These are phyloP conservation scores for Heteropelma amictum DNA, from an alignment of 2,888 invertebrate species.

Conservation along the genomic window DNA sequence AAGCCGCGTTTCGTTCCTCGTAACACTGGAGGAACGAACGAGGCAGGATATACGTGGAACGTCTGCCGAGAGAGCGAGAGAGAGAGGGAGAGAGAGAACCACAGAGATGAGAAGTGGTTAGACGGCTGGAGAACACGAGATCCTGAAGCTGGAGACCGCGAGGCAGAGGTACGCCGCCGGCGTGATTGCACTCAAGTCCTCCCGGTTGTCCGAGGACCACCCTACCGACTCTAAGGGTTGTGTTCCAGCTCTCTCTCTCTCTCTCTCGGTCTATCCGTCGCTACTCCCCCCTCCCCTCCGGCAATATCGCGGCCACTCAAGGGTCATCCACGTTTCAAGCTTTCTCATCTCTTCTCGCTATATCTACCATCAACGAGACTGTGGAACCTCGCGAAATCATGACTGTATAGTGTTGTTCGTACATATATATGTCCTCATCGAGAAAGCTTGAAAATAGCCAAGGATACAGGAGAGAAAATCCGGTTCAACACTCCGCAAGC, in stretches of 20 bases:
- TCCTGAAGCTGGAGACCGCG: slow-evolving; percentile 35
- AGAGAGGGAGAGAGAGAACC: slow-evolving; percentile 25
- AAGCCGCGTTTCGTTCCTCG: slow-evolving; percentile 12
- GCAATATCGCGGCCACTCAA: slow-evolving; percentile 77
- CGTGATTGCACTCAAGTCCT: slow-evolving; percentile 77
- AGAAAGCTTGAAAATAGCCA: slow-evolving; percentile 38
- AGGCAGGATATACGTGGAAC: slow-evolving; percentile 17
- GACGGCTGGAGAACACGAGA: slow-evolving; percentile 62
- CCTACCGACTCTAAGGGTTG: slow-evolving; percentile 71
- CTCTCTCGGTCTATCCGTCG: slow-evolving; percentile 11
- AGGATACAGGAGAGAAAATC: slow-evolving; percentile 35
- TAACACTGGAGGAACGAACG: slow-evolving; percentile 13
- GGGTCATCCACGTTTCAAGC: slow-evolving; percentile 75
- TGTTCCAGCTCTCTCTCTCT: slow-evolving; percentile 13
- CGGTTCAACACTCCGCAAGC: slow-evolving; percentile 53
- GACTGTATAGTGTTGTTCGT: neutral
- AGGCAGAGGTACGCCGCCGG: slow-evolving; percentile 63
- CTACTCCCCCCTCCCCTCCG: slow-evolving; percentile 69
- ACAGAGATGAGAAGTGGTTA: slow-evolving; percentile 62
- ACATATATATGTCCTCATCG: slow-evolving; percentile 1
- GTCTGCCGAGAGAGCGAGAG: slow-evolving; percentile 2
- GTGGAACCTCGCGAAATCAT: slow-evolving; percentile 18
- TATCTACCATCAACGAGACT: slow-evolving; percentile 23
- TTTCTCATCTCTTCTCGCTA: slow-evolving; percentile 70
- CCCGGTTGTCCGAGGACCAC: slow-evolving; percentile 56